A percentile compares a stretch with the other conserved stretches of the same genome.
Conservation (phyloP, 2,888 invertebrate genomes). For the Eurytoma californica region DNA sequence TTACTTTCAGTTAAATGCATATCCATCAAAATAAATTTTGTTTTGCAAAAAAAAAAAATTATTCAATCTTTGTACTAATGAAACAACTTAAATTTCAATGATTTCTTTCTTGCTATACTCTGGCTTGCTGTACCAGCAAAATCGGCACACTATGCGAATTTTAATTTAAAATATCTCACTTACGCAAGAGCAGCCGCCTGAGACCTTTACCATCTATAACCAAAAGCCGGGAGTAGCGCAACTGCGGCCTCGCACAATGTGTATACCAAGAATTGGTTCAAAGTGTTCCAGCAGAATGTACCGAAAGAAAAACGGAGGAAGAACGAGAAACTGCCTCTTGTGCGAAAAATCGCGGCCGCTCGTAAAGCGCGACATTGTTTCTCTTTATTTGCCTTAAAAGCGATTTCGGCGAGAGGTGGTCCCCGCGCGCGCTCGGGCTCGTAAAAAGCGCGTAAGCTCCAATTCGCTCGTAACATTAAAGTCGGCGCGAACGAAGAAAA, state of each 20-base stretch:
- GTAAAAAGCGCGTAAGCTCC: constrained; percentile 36
- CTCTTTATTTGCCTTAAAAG: constrained; percentile 43
- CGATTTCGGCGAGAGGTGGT: constrained; percentile 27
- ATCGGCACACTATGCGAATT: no score
- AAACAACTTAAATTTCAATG: no score
- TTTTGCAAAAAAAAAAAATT: no score
- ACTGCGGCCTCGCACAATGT: background rate
- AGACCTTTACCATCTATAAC: constrained; percentile 7
- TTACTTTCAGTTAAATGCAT: no score
- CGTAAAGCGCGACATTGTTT: constrained; percentile 46
- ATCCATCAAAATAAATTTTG: no score
- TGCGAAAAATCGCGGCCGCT: constrained; percentile 14
- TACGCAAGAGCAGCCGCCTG: background rate
- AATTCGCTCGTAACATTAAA: constrained; percentile 32
- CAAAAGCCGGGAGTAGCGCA: background rate
- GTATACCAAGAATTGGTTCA: constrained; percentile 8
- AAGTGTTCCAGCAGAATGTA: background rate
- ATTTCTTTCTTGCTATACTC: no score
- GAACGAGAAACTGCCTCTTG: background rate
- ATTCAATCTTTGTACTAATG: no score
- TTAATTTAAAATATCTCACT: constrained; percentile 18
- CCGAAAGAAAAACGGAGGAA: background rate
- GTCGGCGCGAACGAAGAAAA: constrained; percentile 6
- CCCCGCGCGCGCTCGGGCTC: constrained; percentile 9
- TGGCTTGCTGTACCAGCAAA: background rate